phyloP scores from a whole-genome alignment of 2,113 vertebrate species.

The Ginglymostoma cirratum region DNA sequence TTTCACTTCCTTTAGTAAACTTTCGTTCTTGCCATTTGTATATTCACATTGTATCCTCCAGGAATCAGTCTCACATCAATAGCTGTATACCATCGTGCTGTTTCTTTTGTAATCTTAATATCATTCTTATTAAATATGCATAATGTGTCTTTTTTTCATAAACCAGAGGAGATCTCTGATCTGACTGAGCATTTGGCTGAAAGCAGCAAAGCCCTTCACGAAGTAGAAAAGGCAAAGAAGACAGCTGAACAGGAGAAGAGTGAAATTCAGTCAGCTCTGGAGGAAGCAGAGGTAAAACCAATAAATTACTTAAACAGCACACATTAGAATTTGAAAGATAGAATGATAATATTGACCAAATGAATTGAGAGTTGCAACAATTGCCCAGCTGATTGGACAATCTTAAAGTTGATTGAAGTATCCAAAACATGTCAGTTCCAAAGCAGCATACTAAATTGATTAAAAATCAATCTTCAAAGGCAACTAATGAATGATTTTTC shows the following conservation, averaged over 20 bases:
- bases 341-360: background rate
- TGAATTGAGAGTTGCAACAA: background rate
- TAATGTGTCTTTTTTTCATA: background rate
- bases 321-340: background rate
- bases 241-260: constrained; percentile 48
- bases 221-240: constrained; percentile 55
- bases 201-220: constrained; percentile 48
- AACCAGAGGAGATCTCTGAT: constrained; percentile 52
- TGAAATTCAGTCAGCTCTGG: constrained; percentile 49
- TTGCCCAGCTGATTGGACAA: background rate
- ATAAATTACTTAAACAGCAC: background rate
- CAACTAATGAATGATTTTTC: background rate
- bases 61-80: background rate
- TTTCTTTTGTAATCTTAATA: background rate
- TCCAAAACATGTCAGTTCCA: background rate
- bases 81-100: background rate
- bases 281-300: constrained; percentile 46
- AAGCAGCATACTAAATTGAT: background rate
- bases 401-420: background rate
- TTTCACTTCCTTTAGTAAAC: background rate
- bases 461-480: no score
- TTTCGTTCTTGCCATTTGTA: background rate
- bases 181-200: constrained; percentile 51
- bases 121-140: background rate
- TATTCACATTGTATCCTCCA: background rate